Base-by-base conservation (phyloP, 2,113 vertebrate genomes). In the Melanerpes aurifrons region DNA sequence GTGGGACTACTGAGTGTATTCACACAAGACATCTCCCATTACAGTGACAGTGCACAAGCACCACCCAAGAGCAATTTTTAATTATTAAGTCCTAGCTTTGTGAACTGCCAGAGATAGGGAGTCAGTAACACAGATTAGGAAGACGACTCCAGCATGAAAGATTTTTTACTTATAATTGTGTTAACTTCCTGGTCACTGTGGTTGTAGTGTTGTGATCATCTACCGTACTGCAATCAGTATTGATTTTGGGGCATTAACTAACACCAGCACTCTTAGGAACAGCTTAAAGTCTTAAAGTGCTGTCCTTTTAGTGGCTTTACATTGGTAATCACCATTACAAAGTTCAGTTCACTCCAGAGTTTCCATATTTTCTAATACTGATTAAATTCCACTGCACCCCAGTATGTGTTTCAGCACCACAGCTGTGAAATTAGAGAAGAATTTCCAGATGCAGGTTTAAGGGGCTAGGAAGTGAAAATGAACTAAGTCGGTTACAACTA, bases 401-500 rank as follows among this genome's bases (percentile, higher is more conserved):
- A 50, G 58, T 82, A 66, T 69, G 74, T 75, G 57, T 93, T 97
- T 93, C 85, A 94, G 86, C 53, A 69, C 47, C 79, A 77, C 75
- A 93, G 84, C 76, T 95, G 62, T 95, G 95, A 97, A 96, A 95
- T 90, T 79, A 95, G 89, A 96, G 91, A 96, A 86, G 74, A 58
- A 89, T 92, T 97, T 97, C 95, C 92, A 95, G 89, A 93, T 94
- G 87, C 75, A 95, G 74, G 57, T 96, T 96, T 96, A 94, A 96
- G 95, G 87, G 87, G 72, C 87, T 90, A 94, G 86, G 90, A 95
- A 97, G 73, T 64, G 94, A 92, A 95, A 96, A 87, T 35, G 71
- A 53, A 57, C 71, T 89, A 94, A 97, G 87, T 92, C 72, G 93
- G 96, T 96, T 95, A 95, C 73, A 95, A 67, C 58, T 90, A 35